Evolutionary conservation across 2,888 invertebrate species (phyloP).

Genomic region (Rhingia rostrata): DNA sequence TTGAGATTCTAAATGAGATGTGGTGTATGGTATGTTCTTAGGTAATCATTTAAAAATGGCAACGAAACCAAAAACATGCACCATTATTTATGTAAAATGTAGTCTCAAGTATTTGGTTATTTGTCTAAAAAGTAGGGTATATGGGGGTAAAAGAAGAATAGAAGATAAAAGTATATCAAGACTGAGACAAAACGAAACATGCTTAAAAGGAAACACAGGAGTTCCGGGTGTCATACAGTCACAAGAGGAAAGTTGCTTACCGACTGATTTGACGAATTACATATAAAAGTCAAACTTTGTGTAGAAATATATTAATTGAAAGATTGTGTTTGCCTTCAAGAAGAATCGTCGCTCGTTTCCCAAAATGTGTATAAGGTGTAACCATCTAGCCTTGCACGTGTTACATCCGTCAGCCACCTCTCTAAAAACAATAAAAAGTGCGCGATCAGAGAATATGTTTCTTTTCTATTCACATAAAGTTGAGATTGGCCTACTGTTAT

Average conservation of each 20-base stretch:
- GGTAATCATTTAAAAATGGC: background rate
- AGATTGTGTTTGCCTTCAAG: conserved; percentile 18
- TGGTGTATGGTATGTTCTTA: background rate
- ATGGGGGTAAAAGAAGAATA: background rate
- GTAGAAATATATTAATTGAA: no score
- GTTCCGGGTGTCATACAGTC: background rate
- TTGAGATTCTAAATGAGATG: background rate
- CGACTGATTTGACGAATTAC: conserved; percentile 10
- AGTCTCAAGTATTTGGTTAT: background rate
- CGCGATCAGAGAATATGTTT: background rate
- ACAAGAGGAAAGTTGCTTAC: conserved; percentile 45
- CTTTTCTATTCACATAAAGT: no score
- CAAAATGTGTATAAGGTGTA: conserved; percentile 61
- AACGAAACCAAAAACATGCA: conserved; percentile 4
- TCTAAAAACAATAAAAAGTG: conserved; percentile 53
- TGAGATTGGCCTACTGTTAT: no score
- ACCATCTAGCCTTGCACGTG: conserved; percentile 32
- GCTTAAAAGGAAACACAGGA: conserved; percentile 22
- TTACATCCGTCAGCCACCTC: conserved; percentile 49
- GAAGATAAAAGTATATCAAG: background rate
- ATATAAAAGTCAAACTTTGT: background rate
- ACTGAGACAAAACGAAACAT: conserved; percentile 39
- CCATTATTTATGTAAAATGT: background rate
- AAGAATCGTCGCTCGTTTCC: conserved; percentile 63
- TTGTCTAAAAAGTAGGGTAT: background rate